A percentile compares a stretch with the other conserved stretches of the same genome.
These are phyloP conservation scores for Philopotamus ludificatus DNA, from an alignment of 1,140 invertebrate species.

Conservation along the genomic window DNA sequence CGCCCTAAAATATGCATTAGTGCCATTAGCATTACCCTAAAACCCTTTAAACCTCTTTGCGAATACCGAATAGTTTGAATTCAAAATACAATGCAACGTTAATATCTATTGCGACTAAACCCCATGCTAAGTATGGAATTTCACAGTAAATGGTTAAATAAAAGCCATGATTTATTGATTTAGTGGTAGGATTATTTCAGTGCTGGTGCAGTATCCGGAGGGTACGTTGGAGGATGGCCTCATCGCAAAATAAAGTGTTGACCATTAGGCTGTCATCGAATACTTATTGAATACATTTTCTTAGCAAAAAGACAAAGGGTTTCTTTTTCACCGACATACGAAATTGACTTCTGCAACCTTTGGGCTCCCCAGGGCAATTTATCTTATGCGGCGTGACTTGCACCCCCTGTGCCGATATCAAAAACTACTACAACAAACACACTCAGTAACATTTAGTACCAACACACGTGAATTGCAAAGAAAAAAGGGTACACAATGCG, in stretches of 20 bases:
- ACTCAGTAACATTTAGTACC: too few relatives aligned
- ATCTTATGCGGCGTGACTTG: conserved; percentile 35
- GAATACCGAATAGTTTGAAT: conserved; percentile 16
- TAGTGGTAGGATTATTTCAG: too few relatives aligned
- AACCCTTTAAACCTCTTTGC: conserved; percentile 15
- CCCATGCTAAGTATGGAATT: conserved; percentile 1
- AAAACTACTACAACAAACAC: not conserved
- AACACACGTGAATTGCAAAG: too few relatives aligned
- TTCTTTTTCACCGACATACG: conserved; percentile 21
- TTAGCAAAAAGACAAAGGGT: conserved; percentile 18
- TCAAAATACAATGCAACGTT: conserved; percentile 28
- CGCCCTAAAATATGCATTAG: too few relatives aligned
- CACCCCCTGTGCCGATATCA: conserved; percentile 10
- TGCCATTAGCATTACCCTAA: not conserved
- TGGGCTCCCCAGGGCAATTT: conserved; percentile 31
- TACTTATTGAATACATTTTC: conserved; percentile 30
- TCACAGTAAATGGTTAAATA: conserved; percentile 1
- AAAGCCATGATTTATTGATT: too few relatives aligned
- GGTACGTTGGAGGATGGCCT: not conserved
- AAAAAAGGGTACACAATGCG: too few relatives aligned
- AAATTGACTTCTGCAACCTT: conserved; percentile 41
- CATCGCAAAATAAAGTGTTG: conserved; percentile 26
- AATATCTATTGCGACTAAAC: conserved; percentile 18
- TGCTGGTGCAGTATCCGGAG: not conserved
- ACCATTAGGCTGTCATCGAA: conserved; percentile 30